Evolutionary conservation across 2,797 vertebrate species (phyloP).

Genomic region (Jordanella pulchra): DNA sequence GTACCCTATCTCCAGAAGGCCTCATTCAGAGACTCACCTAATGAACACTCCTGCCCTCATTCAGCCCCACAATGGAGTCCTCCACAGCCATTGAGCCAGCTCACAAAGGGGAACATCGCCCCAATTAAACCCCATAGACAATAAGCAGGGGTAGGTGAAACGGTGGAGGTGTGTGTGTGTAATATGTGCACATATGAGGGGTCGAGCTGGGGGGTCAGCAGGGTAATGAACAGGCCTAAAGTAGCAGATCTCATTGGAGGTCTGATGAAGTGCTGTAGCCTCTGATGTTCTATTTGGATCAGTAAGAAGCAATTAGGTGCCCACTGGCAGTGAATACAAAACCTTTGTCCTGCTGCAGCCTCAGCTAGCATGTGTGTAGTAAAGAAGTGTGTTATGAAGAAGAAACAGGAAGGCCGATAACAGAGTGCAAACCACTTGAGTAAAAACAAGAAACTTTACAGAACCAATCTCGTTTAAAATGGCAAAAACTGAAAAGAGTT

Average conservation of each 20-base stretch:
- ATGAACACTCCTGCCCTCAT: constrained; percentile 88
- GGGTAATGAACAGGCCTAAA: constrained; percentile 80
- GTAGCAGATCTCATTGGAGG: constrained; percentile 74
- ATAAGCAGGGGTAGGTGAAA: constrained; percentile 76
- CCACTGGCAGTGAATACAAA: constrained; percentile 72
- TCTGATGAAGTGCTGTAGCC: constrained; percentile 77
- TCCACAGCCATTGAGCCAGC: constrained; percentile 80
- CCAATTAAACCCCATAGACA: constrained; percentile 87
- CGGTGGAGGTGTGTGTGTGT: constrained; percentile 72
- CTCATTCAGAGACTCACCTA: constrained; percentile 84
- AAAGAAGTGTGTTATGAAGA: constrained; percentile 31
- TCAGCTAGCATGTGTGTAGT: constrained; percentile 30
- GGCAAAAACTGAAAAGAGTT: constrained; percentile 4
- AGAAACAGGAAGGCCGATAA: constrained; percentile 44
- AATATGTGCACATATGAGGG: constrained; percentile 72
- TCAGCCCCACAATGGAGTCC: constrained; percentile 83
- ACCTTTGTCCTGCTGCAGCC: constrained; percentile 57
- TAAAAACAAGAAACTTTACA: constrained; percentile 15
- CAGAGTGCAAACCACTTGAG: constrained; percentile 20
- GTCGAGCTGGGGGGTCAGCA: constrained; percentile 76
- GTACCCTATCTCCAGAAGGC: constrained; percentile 75
- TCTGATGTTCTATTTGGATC: constrained; percentile 86
- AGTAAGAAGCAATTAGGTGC: constrained; percentile 84
- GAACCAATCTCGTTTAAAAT: constrained; percentile 23
- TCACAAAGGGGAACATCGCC: constrained; percentile 84